These are phyloP conservation scores for Bombyx mori DNA, from an alignment of 1,140 invertebrate species.

Conservation along the genomic window ASM3026992v2 NC_085128.1:9360001-9360500, in stretches of 20 bases:
- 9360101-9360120: constrained; percentile 26
- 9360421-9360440: no score
- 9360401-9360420: no score
- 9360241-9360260: constrained; percentile 73
- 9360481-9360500: no score
- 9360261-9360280: constrained; percentile 75
- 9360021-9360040: constrained; percentile 10
- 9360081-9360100: constrained; percentile 5
- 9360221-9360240: constrained; percentile 74
- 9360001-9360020: constrained; percentile 4
- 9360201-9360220: constrained; percentile 79
- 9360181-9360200: constrained; percentile 74
- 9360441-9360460: no score
- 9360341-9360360: no score
- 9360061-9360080: constrained; percentile 15
- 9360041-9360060: constrained; percentile 1
- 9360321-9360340: background rate
- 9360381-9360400: no score
- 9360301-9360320: constrained; percentile 72
- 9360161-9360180: constrained; percentile 81
- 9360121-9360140: constrained; percentile 19
- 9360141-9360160: constrained; percentile 77
- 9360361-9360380: no score
- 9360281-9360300: constrained; percentile 76
- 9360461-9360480: no score